Base-by-base conservation (phyloP, 1,140 invertebrate species). In the Drosophila jambulina region DNA sequence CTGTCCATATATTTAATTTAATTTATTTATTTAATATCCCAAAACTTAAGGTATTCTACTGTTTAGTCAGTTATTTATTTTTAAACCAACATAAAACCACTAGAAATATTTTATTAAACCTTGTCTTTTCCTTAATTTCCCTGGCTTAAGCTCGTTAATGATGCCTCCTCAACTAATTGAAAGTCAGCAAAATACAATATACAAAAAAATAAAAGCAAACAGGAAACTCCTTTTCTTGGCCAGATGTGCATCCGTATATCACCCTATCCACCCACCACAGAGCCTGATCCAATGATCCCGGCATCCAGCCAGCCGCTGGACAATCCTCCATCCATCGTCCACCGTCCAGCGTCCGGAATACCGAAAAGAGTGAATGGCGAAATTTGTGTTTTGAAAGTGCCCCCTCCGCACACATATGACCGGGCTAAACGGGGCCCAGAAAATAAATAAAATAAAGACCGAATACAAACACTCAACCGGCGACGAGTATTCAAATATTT, bases 401-500 rank as follows among this genome's bases (percentile, higher is more conserved):
- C 57, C 58, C 25, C 75, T 45, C 13, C 13, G 17, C 3, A 17
- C 27, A 34, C 17, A 54, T 36, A 57, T 57, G 72, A 68, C 21
- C 53, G 46, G 45, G 56, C 60, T 34, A 54, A 34, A 43, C 51
- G 36, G 36, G 34, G 49, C 54, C 49, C 54, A 34, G 38, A 43
- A 40, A 48, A 74, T 45, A 60, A 45, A 49, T 34, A 23, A 42
- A 54, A 54, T 56, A 63, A 29, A 45, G 42, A 49, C 38, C 42
- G 58, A 76, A 51, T 58, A 36, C 62, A 65, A 77, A 54, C 72
- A 77, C 74, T 78, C 74, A 51, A 45, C 74, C 38, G 19, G 36
- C 34, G 34, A 38, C 34, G 53, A 56, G 53, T 84, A 80, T 84
- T 83, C 77, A 88, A 80, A 88, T 87, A 60, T 75, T 90, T 88